phyloP scores from a whole-genome alignment of 1,140 invertebrate genomes.

The Pygmarrhopalites habei region DNA sequence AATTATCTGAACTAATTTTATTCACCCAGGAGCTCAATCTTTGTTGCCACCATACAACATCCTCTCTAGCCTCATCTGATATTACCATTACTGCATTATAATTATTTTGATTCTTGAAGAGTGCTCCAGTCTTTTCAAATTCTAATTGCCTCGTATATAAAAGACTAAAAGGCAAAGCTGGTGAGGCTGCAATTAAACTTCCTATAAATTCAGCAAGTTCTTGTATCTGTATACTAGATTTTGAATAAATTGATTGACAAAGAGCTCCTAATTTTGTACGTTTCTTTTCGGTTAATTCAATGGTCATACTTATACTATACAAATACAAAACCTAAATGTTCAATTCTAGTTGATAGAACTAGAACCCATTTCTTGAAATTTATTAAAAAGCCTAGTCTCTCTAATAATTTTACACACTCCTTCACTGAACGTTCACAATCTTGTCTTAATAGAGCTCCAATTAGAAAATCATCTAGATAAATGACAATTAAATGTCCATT shows the following conservation, averaged over 20 bases:
- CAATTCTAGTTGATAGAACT: not conserved
- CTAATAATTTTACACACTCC: not conserved
- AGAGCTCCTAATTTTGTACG: not conserved
- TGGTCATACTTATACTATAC: not conserved
- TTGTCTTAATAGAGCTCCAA: not conserved
- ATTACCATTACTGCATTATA: not conserved
- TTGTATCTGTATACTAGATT: too few species aligned
- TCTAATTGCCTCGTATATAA: conserved; percentile 10
- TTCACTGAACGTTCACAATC: not conserved
- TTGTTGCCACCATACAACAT: not conserved
- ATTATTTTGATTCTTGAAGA: not conserved
- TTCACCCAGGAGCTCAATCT: not conserved
- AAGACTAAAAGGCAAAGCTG: not conserved
- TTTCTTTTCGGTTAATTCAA: not conserved
- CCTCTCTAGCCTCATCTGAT: not conserved
- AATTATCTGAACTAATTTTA: not conserved
- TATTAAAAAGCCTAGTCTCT: conserved; percentile 12
- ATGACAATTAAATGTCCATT: not conserved
- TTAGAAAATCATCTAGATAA: conserved; percentile 22
- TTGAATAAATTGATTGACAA: not conserved
- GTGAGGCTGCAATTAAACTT: not conserved
- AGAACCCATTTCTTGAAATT: conserved; percentile 2
- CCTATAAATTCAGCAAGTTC: not conserved
- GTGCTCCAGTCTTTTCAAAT: not conserved
- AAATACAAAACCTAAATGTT: conserved; percentile 18